Evolutionary conservation across 1,140 invertebrate genomes (phyloP), one percentile per base, ranked within the genome.

Genomic region (Drosophila malerkotliana): DNA sequence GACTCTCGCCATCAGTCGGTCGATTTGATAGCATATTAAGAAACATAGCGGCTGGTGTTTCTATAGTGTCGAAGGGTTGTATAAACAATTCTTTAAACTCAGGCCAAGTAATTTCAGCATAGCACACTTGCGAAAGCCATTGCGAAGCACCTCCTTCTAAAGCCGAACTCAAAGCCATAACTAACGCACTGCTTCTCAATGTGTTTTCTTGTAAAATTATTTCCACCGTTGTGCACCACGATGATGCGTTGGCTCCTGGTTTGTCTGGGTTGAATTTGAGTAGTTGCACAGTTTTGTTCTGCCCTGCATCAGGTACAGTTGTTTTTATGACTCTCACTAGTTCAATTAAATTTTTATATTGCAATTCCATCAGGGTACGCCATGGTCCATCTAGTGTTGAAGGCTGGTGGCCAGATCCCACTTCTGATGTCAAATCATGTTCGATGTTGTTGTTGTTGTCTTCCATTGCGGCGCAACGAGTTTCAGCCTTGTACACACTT

Each of bases 51-150:
- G 26, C 26, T 28, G 26, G 26, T 28, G 26, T 28, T 28, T 88
- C 83, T 26, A 72, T 66, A 15, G 62, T 71, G 49, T 74, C 64
- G 51, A 79, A 91, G 59, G 77, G 63, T 51, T 80, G 14, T 28
- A 28, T 28, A 28, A 28, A 28, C 26, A 28, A 28, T 28, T 28
- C 26, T 28, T 28, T 28, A 28, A 89, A 85, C 39, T 83, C 24
- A 3, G 9, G 12, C 81, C 83, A 90, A 1, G 72, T 85, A n/a
- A 91, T 90, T 9, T 81, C 87, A 45, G 72, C 61, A 45, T 74
- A 85, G 34, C 73, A 63, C 45, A 87, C 53, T 67, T 80, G 77
- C 1, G 79, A 71, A 10, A 89, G 59, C 74, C 84, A 87, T 44
- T 73, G 28, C n/a, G 84, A 87, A 26, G 84, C 72, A 0, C 58